A percentile compares a stretch with the other conserved stretches of the same genome.
These are phyloP conservation scores for Drosophila arizonae DNA, from an alignment of 1,140 invertebrate genomes.

Conservation along the genomic window DNA sequence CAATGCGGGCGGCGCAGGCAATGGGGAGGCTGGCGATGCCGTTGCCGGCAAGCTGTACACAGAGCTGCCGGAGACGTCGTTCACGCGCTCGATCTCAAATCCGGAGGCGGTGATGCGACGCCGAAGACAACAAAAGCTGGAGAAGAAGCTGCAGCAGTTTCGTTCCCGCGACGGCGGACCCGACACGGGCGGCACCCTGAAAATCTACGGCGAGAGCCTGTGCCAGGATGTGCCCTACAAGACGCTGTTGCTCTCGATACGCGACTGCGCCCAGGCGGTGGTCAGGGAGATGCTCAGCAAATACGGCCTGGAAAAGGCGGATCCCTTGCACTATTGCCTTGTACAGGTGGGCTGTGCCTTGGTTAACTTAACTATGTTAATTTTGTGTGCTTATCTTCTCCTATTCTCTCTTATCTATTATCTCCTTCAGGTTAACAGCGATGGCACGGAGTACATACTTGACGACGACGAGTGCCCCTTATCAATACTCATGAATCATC, in stretches of 20 bases:
- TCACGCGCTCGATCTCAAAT: conserved; percentile 99
- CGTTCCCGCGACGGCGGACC: conserved; percentile 96
- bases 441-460: conserved; percentile 93
- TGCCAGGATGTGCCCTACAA: conserved; percentile 99
- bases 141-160: conserved; percentile 98
- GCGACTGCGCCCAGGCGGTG: conserved; percentile 95
- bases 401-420: conserved; percentile 17
- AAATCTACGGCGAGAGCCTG: conserved; percentile 98
- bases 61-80: conserved; percentile 98
- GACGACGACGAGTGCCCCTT: conserved; percentile 99
- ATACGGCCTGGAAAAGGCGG: conserved; percentile 95
- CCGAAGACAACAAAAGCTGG: conserved; percentile 97
- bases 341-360: conserved; percentile 89
- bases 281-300: conserved; percentile 98
- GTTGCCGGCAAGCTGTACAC: conserved; percentile 97
- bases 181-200: conserved; percentile 96
- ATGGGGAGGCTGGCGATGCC: conserved; percentile 76
- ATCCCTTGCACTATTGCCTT: conserved; percentile 95
- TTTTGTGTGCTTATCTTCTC: background rate
- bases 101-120: conserved; percentile 99
- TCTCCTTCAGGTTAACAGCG: conserved; percentile 86
- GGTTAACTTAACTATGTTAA: background rate
- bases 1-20: conserved; percentile 39
- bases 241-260: conserved; percentile 96
- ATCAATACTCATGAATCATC: conserved; percentile 96